Evolutionary conservation across 2,113 vertebrate species (phyloP).

Genomic region (Rattus norvegicus): GRCr8 NC_086037.1:66270501-66271000

Average conservation of each 20-base stretch:
- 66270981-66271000: not conserved
- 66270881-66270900: not conserved
- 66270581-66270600: too few species aligned
- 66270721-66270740: not conserved
- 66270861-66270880: not conserved
- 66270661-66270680: not conserved
- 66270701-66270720: not conserved
- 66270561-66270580: accelerated
- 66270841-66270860: not conserved
- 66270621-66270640: not conserved
- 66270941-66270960: too few species aligned
- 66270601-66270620: not conserved
- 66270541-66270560: not conserved
- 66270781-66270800: too few species aligned
- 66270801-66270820: not conserved
- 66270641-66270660: not conserved
- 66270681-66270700: not conserved
- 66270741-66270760: not conserved
- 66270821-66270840: not conserved
- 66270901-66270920: not conserved
- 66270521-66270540: accelerated
- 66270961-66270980: not conserved
- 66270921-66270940: too few species aligned
- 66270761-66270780: not conserved
- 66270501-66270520: too few species aligned